phyloP scores from a whole-genome alignment of 2,888 invertebrate genomes.

The Celastrina argiolus region DNA sequence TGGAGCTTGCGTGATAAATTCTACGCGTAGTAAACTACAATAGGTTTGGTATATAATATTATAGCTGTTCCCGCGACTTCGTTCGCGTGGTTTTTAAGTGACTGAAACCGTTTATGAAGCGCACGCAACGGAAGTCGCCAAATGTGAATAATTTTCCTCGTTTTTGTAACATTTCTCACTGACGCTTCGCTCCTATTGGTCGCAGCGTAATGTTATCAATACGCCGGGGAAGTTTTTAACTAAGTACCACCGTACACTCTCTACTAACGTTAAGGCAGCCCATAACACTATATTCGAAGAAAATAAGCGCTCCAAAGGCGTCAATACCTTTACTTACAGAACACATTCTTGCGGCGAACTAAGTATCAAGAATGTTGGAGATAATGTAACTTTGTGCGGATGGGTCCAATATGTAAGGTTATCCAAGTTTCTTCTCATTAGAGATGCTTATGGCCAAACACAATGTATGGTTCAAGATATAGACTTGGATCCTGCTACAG shows the following conservation, averaged over 20 bases:
- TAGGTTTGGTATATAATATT: no score
- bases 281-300: not conserved
- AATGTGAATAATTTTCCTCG: no score
- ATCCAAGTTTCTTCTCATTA: slow-evolving; percentile 88
- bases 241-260: not conserved
- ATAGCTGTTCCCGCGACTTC: no score
- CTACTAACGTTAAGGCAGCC: not conserved
- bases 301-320: slow-evolving; percentile 29
- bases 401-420: slow-evolving; percentile 94
- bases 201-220: no score
- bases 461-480: slow-evolving; percentile 84
- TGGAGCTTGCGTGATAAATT: no score
- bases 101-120: no score
- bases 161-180: no score
- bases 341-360: slow-evolving; percentile 95
- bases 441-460: slow-evolving; percentile 92
- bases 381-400: slow-evolving; percentile 88
- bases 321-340: slow-evolving; percentile 77
- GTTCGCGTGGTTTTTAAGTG: no score
- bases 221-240: not conserved
- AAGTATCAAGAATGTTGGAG: slow-evolving; percentile 80
- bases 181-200: no score
- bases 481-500: slow-evolving; percentile 44
- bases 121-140: no score
- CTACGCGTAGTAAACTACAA: no score